A percentile compares a stretch with the other conserved stretches of the same genome.
Evolutionary conservation across 2,113 vertebrate genomes (phyloP).

Genomic region (Mandrillus leucophaeus): DNA sequence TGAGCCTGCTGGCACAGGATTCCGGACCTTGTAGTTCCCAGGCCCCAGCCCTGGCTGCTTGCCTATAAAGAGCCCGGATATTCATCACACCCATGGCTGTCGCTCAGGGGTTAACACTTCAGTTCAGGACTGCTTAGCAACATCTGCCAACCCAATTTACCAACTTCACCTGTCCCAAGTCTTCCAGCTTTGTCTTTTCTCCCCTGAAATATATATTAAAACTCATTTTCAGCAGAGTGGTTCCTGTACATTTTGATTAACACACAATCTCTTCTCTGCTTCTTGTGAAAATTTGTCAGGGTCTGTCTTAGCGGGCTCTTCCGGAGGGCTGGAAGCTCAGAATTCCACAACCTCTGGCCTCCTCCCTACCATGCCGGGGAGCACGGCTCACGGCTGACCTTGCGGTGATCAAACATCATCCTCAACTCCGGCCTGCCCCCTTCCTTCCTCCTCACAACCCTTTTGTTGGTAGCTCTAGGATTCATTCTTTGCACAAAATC

Average conservation of each 20-base stretch:
- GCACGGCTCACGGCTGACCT: not conserved
- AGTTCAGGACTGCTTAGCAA: not conserved
- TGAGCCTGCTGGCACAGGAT: not conserved
- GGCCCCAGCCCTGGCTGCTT: not conserved
- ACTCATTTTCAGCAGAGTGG: not conserved
- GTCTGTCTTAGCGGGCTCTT: not conserved
- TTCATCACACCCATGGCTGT: too few species aligned
- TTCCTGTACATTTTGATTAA: not conserved
- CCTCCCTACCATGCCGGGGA: not conserved
- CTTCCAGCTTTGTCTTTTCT: not conserved
- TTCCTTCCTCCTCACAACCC: not conserved
- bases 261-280: not conserved
- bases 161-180: not conserved
- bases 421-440: not conserved
- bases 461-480: not conserved
- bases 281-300: not conserved
- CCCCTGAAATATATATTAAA: not conserved
- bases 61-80: not conserved
- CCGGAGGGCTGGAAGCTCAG: not conserved
- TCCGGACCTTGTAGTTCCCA: not conserved
- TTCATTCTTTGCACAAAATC: not conserved
- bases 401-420: rapidly evolving
- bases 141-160: not conserved
- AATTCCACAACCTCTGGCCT: not conserved
- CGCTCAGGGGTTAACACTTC: not conserved